Base-by-base conservation (phyloP, 2,797 vertebrate species). In the Pempheris klunzingeri region DNA sequence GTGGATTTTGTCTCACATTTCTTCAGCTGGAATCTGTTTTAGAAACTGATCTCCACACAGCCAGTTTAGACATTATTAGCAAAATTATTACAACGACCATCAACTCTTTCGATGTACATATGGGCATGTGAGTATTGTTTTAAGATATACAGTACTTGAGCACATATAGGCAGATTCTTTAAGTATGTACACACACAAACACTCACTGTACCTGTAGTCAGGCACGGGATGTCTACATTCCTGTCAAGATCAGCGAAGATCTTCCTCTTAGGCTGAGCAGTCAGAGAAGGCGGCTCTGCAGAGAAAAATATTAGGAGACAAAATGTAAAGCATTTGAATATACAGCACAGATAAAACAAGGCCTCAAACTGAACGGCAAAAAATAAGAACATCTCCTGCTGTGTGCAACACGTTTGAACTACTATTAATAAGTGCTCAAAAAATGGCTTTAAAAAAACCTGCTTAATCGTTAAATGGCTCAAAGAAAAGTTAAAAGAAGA, bases 231-330 rank as follows among this genome's bases (percentile, higher is more conserved):
- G 53, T 97, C 96, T 75, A 97, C 92, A 0, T 92, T 96, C 78
- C 94, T 96, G 84, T 97, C 97, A 20, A 94, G 94, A 59, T 97
- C 95, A 2, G 89, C 96, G 28, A 94, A 80, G 73, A 96, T 95
- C 88, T 94, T 95, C 4, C 75, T 92, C 77, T 93, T 92, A 0
- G 97, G 97, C 39, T 97, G 95, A 11, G 93, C 79, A 0, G 95
- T 96, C 39, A 99, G 96, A 78, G 95, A 94, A 0, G 98, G 98
- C 0, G 94, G 91, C 78, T 97, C 98, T 99, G 93, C 34, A 72
- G 39, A 63, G 20, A 71, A 32, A 61, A 39, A 54, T 13, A 11
- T 47, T 20, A 20, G 17, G 24, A 24, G 17, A 66, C 7, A 58
- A 47, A 44, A 71, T 4, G 3, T n/a, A 53, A 53, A 59, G 18